Conservation (phyloP, 2,888 invertebrate genomes). For the Pandemis cinnamomeana region DNA sequence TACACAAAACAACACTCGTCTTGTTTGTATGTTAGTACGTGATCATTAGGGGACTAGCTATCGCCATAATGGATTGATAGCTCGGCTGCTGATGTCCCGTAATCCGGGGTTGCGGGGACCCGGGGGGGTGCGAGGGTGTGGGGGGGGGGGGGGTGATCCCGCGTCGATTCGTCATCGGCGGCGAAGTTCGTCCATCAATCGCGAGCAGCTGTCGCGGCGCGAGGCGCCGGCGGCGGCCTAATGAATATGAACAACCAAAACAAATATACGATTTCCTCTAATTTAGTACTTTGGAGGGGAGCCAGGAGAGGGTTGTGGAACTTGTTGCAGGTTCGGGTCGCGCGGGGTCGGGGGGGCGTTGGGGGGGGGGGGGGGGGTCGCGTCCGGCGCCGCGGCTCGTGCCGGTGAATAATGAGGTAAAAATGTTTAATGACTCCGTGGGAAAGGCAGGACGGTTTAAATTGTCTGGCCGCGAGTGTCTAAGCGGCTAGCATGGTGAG, state of each 20-base stretch:
- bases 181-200: constrained; percentile 17
- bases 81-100: not conserved
- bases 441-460: not conserved
- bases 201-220: constrained; percentile 7
- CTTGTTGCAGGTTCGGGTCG: constrained; percentile 1
- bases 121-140: not conserved
- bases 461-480: too few species aligned
- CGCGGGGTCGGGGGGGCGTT: not conserved
- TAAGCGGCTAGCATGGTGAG: too few species aligned
- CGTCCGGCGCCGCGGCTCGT: not conserved
- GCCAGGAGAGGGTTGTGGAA: constrained; percentile 1
- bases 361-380: not conserved
- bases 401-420: constrained; percentile 1
- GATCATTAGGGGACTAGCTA: not conserved
- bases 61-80: not conserved
- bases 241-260: constrained; percentile 9
- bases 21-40: not conserved
- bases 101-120: not conserved
- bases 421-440: not conserved
- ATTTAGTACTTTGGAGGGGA: not conserved
- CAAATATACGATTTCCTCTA: not conserved
- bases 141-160: not conserved
- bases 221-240: not conserved
- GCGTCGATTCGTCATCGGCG: constrained; percentile 14
- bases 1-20: not conserved